phyloP scores from a whole-genome alignment of 1,140 invertebrate genomes.

The Cherax quadricarinatus region DNA sequence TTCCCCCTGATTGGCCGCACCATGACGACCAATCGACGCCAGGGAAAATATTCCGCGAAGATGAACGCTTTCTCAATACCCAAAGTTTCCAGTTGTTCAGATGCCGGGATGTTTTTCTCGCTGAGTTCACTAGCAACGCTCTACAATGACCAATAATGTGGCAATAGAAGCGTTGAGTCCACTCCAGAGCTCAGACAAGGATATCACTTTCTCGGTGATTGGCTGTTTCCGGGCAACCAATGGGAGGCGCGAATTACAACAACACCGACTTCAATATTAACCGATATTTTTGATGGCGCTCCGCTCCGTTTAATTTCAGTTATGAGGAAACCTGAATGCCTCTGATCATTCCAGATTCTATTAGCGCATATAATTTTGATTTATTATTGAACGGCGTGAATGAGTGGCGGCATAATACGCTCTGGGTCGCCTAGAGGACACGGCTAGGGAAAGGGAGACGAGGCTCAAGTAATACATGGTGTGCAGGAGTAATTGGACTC shows the following conservation, averaged over 20 bases:
- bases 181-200: conserved; percentile 53
- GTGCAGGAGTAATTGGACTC: conserved; percentile 39
- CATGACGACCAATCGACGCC: not conserved
- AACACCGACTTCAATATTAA: conserved; percentile 43
- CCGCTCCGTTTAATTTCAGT: conserved; percentile 38
- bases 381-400: conserved; percentile 23
- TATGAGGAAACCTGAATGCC: conserved; percentile 23
- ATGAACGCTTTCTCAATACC: not conserved
- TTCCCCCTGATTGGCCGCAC: conserved; percentile 22
- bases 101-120: not conserved
- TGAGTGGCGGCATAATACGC: not conserved
- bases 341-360: conserved; percentile 14
- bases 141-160: conserved; percentile 41
- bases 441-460: conserved; percentile 10
- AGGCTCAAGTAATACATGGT: conserved; percentile 35
- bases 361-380: conserved; percentile 23
- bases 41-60: conserved; percentile 2
- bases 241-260: conserved; percentile 32
- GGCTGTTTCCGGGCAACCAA: conserved; percentile 27
- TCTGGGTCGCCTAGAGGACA: not conserved
- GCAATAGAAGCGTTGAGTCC: conserved; percentile 28
- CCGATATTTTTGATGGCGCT: conserved; percentile 16
- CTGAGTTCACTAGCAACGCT: conserved; percentile 52
- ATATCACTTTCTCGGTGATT: conserved; percentile 53
- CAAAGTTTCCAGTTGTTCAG: conserved; percentile 1